phyloP scores from a whole-genome alignment of 2,113 vertebrate species.

The Hucho hucho region DNA sequence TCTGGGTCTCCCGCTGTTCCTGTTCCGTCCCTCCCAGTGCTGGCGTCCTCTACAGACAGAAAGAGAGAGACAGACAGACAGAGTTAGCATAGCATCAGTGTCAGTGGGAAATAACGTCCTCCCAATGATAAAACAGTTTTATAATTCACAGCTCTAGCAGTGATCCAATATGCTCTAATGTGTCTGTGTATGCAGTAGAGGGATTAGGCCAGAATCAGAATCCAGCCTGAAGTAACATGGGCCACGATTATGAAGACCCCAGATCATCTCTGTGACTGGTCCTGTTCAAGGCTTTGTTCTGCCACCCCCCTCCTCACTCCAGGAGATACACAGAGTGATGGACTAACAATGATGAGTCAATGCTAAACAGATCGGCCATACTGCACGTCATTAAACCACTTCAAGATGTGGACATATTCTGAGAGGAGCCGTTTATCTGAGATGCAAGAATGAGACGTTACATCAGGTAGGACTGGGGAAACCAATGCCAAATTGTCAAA shows the following conservation, averaged over 20 bases:
- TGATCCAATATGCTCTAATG: neutral
- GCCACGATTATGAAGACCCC: neutral
- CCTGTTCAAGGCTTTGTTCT: conserved; percentile 10
- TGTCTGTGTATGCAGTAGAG: neutral
- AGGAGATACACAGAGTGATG: neutral
- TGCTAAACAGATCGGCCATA: conserved; percentile 47
- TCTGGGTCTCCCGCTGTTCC: conserved; percentile 70
- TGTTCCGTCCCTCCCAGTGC: conserved; percentile 75
- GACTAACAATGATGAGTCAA: conserved; percentile 34
- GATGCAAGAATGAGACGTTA: conserved; percentile 6
- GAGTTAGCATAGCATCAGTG: neutral
- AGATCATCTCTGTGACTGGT: neutral
- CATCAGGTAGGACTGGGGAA: conserved; percentile 22
- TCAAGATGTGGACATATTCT: conserved; percentile 48
- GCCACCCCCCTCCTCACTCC: conserved; percentile 17
- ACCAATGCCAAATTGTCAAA: neutral
- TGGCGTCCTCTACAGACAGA: conserved; percentile 80
- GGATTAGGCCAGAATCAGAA: neutral
- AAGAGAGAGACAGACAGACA: too few relatives aligned
- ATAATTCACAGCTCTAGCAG: neutral
- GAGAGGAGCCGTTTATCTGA: conserved; percentile 35
- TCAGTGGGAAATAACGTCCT: too few relatives aligned
- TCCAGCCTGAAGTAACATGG: neutral
- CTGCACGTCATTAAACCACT: conserved; percentile 35
- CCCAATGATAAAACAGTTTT: too few relatives aligned